Conservation (phyloP, 2,888 invertebrate species). For the Odiellus spinosus region DNA sequence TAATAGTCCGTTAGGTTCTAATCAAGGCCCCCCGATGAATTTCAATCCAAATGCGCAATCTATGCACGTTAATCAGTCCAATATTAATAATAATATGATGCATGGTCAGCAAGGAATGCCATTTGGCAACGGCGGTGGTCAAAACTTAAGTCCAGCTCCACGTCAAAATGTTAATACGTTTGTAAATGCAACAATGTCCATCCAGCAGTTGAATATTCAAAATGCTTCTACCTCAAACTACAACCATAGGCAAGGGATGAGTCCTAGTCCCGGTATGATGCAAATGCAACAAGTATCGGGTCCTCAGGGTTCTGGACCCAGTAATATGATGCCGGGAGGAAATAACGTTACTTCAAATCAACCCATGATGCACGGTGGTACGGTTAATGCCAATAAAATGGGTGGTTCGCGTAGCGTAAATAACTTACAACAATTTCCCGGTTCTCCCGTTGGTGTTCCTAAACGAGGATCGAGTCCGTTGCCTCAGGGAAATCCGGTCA, state of each 20-base stretch:
- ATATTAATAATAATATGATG: constrained; percentile 11
- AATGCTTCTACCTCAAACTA: constrained; percentile 25
- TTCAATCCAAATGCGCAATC: constrained; percentile 28
- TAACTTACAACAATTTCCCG: constrained; percentile 11
- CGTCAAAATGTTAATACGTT: constrained; percentile 36
- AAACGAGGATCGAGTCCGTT: constrained; percentile 8
- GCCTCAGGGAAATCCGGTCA: constrained; percentile 10
- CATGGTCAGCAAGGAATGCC: constrained; percentile 8
- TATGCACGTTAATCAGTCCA: constrained; percentile 22
- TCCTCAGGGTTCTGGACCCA: constrained; percentile 10
- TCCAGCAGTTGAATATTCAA: constrained; percentile 37
- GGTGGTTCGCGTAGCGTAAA: constrained; percentile 22
- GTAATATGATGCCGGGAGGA: constrained; percentile 1
- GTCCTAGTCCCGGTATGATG: constrained; percentile 15
- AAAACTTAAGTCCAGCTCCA: constrained; percentile 24
- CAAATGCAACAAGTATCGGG: constrained; percentile 12
- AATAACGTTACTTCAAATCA: constrained; percentile 20
- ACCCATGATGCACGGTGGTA: constrained; percentile 20
- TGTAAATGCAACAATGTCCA: constrained; percentile 36
- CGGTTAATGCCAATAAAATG: constrained; percentile 19
- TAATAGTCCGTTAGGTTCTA: constrained; percentile 11
- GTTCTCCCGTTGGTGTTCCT: constrained; percentile 6
- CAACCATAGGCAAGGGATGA: constrained; percentile 20
- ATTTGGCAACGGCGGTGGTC: constrained; percentile 5
- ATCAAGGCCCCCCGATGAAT: constrained; percentile 23